These are phyloP conservation scores for Malurus splendens DNA, from an alignment of 2,797 vertebrate species.

Conservation along the genomic window DNA sequence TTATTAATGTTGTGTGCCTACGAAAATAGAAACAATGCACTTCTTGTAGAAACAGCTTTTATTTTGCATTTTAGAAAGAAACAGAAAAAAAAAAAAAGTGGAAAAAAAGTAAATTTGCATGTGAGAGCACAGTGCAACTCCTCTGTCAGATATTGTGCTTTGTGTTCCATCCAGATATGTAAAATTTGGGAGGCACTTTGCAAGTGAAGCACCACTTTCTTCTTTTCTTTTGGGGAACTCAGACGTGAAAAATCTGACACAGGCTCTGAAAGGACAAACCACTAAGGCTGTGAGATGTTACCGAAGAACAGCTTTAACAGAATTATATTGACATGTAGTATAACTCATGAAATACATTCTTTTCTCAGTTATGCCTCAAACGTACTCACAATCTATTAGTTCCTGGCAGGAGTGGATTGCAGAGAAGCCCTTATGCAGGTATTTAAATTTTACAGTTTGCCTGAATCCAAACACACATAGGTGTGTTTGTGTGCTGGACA, in stretches of 20 bases:
- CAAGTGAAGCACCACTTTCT: not conserved
- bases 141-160: not conserved
- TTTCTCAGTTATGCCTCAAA: not conserved
- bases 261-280: not conserved
- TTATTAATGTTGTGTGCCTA: not conserved
- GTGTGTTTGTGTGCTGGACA: not conserved
- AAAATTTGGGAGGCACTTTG: not conserved
- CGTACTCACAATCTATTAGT: not conserved
- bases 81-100: not conserved
- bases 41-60: not conserved
- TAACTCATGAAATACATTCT: not conserved
- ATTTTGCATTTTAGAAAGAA: not conserved
- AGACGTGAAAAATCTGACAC: not conserved
- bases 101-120: not conserved
- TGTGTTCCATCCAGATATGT: not conserved
- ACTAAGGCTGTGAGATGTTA: not conserved
- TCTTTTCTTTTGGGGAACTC: not conserved
- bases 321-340: not conserved
- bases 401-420: not conserved
- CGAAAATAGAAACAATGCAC: not conserved
- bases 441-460: not conserved
- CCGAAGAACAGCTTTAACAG: not conserved
- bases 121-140: not conserved
- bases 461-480: not conserved
- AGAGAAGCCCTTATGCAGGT: not conserved